phyloP scores from a whole-genome alignment of 2,888 invertebrate species.

The Gastracanthus pulcherrimus region DNA sequence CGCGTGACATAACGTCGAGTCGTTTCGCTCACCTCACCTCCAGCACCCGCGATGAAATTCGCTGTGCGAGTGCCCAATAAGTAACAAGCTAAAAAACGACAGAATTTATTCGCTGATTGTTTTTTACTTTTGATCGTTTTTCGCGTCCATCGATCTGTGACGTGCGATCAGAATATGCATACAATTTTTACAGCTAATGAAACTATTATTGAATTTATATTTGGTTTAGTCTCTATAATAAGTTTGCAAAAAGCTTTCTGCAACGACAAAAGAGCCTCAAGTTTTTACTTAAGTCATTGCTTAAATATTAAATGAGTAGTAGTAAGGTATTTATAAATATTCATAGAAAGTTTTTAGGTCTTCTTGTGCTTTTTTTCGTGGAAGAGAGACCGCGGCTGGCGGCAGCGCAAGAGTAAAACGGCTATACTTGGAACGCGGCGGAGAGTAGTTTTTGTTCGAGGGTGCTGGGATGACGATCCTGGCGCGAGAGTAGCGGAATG shows the following conservation, averaged over 20 bases:
- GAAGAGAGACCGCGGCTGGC: not conserved
- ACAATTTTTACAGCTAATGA: no score
- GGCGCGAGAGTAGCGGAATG: constrained; percentile 27
- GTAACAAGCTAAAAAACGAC: constrained; percentile 4
- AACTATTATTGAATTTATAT: no score
- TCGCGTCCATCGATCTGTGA: not conserved
- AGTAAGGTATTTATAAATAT: constrained; percentile 5
- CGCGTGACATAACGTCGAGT: constrained; percentile 19
- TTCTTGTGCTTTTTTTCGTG: not conserved
- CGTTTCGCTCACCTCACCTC: no score
- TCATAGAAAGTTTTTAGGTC: not conserved
- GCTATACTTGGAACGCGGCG: not conserved
- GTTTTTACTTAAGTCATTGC: no score
- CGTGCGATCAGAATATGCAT: not conserved
- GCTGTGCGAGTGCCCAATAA: no score
- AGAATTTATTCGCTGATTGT: constrained; percentile 2
- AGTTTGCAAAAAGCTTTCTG: no score
- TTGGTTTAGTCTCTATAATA: no score
- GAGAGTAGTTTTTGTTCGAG: not conserved
- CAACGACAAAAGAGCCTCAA: not conserved
- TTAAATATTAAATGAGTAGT: constrained; percentile 2
- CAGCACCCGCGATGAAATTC: not conserved
- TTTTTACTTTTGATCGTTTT: not conserved
- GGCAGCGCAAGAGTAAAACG: not conserved
- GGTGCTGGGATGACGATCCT: not conserved